Conservation (phyloP, 2,888 invertebrate genomes). For the Ellobium chinense region DNA sequence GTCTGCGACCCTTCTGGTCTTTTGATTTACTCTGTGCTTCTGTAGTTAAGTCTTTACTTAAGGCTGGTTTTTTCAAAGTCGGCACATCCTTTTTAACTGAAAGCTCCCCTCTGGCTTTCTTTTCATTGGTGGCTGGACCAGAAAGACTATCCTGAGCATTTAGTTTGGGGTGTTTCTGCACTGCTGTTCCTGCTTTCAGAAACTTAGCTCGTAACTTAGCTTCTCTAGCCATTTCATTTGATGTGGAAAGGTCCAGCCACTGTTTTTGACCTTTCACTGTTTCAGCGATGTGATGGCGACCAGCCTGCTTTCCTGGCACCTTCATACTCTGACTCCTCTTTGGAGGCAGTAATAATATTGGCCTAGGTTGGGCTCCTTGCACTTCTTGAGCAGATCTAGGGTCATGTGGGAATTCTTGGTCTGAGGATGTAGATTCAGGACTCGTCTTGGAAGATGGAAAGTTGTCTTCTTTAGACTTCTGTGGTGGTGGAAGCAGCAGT, state of each 20-base stretch:
- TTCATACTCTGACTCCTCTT: slow-evolving; percentile 44
- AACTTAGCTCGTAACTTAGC: slow-evolving; percentile 5
- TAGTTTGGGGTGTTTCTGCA: not conserved
- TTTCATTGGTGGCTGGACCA: not conserved
- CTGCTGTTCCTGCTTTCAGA: not conserved
- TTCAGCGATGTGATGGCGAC: slow-evolving; percentile 13
- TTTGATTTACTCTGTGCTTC: not conserved
- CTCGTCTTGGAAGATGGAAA: slow-evolving; percentile 1
- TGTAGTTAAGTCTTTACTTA: not conserved
- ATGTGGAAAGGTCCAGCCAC: slow-evolving; percentile 37
- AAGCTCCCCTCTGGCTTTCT: slow-evolving; percentile 2
- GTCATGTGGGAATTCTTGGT: slow-evolving; percentile 28
- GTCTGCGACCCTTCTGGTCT: slow-evolving; percentile 7
- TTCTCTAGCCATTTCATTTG: slow-evolving; percentile 29
- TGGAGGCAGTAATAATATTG: slow-evolving; percentile 27
- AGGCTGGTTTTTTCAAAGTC: not conserved
- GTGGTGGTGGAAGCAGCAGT: not conserved
- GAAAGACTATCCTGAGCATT: not conserved
- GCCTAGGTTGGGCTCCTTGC: not conserved
- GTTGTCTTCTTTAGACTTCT: not conserved
- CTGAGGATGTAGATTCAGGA: slow-evolving; percentile 26
- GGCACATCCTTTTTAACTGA: slow-evolving; percentile 1
- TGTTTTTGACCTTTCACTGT: slow-evolving; percentile 29
- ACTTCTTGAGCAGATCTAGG: not conserved
- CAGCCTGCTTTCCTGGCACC: slow-evolving; percentile 39